Base-by-base conservation (phyloP, 2,888 invertebrate species). In the Yponomeuta plumbellus region DNA sequence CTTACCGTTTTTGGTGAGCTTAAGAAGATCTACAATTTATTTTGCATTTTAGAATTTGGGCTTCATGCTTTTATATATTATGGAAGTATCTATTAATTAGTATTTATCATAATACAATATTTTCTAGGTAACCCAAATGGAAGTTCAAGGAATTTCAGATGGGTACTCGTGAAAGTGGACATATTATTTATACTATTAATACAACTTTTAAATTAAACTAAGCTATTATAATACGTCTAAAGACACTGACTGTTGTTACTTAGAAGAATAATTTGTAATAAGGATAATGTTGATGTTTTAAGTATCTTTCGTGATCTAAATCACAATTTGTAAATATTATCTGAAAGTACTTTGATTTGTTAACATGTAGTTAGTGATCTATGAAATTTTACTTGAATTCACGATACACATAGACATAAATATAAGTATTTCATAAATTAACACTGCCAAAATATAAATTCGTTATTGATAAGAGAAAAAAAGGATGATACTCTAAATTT, bases 51-150 rank as follows among this genome's bases (percentile, higher is more conserved):
- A 68, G 71, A 71, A 72, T 67, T 72, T 69, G 70, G 67, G 70
- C 70, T 75, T 69, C 69, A 23, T 65, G n/a, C 26, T 65, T 20
- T 65, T n/a, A 21, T 65, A 56, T 44, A 8, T 40, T 34, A 65
- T 62, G 39, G 69, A 67, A 66, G 66, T 66, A 66, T 67, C 71
- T 17, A 44, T 4, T 34, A 34, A 34, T 34, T 34, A 2, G 79
- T 85, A 83, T 85, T 87, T 85, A 88, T 84, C 77, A 72, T 78
- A 77, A 80, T 77, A 74, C 80, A 52, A 85, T 86, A 80, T 88
- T 89, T 91, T 91, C 83, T 91, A 91, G 91, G 91, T 91, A 91
- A 91, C 80, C 89, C 90, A 85, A 91, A 86, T 80, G 91, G 91
- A 88, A 83, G 88, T 85, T 79, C 88, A 82, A 85, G 85, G 80